Conservation (phyloP, 2,888 invertebrate species). For the Acanthosoma haemorrhoidale region DNA sequence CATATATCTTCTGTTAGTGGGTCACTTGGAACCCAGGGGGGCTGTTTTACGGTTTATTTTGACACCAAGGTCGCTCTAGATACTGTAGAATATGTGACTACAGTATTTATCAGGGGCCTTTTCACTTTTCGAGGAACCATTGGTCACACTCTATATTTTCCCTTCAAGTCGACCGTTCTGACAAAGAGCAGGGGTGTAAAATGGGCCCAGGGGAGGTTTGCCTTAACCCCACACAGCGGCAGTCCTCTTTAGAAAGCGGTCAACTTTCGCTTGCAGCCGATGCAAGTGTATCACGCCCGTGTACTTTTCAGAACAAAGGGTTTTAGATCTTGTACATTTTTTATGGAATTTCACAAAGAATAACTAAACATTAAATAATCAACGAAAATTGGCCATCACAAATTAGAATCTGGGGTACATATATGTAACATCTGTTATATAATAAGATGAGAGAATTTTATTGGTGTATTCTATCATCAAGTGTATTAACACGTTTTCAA, state of each 20-base stretch:
- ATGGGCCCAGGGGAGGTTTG: background rate
- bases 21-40: no score
- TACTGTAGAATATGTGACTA: background rate
- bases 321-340: no score
- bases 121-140: slow-evolving; percentile 23
- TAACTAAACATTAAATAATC: no score
- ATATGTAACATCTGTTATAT: no score
- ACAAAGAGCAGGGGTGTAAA: background rate
- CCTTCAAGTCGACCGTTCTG: background rate
- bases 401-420: no score
- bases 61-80: background rate
- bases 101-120: background rate
- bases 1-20: background rate
- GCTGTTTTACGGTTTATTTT: background rate
- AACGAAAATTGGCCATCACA: no score
- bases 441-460: no score
- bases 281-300: background rate
- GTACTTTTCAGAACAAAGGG: background rate
- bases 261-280: slow-evolving; percentile 11
- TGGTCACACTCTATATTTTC: slow-evolving; percentile 15
- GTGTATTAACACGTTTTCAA: no score
- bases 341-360: no score
- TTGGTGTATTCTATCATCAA: no score
- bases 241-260: slow-evolving; percentile 1
- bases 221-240: background rate